A percentile compares a stretch with the other conserved stretches of the same genome.
Evolutionary conservation across 2,113 vertebrate species (phyloP).

Genomic region (Lophochroa leadbeateri): DNA sequence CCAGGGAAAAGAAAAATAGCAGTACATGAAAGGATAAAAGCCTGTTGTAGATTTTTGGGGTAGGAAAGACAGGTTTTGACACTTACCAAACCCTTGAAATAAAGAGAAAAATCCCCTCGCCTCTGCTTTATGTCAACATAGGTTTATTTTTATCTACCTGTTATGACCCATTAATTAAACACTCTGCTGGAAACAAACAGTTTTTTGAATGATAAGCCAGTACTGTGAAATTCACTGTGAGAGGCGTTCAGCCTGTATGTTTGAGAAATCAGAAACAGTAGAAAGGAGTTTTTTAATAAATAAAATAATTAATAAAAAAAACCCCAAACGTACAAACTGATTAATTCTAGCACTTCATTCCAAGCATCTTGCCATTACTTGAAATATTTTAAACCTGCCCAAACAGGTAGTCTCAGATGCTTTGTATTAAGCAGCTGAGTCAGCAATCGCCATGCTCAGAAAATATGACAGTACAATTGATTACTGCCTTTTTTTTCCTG

Average conservation of each 20-base stretch:
- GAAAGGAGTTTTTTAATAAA: background rate
- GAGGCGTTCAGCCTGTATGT: background rate
- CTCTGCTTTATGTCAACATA: background rate
- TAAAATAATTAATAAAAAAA: background rate
- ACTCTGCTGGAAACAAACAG: constrained; percentile 76
- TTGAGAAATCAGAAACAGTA: background rate
- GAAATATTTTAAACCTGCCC: background rate
- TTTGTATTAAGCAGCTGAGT: constrained; percentile 22
- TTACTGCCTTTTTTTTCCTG: background rate
- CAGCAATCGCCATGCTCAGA: constrained; percentile 13
- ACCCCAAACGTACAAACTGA: background rate
- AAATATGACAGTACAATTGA: constrained; percentile 55
- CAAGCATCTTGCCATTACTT: background rate
- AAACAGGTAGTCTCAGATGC: background rate
- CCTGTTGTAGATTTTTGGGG: background rate
- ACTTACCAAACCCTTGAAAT: background rate
- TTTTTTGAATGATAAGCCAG: constrained; percentile 60
- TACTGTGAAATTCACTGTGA: background rate
- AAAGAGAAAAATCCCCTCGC: background rate
- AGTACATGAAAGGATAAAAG: background rate
- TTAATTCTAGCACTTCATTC: background rate
- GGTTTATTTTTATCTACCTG: constrained; percentile 65
- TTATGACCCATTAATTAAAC: constrained; percentile 80
- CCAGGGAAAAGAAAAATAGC: background rate
- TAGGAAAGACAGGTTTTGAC: background rate